Evolutionary conservation across 2,888 invertebrate species (phyloP), one percentile per base, ranked within the genome.

Genomic region (Drosophila bunnanda): DNA sequence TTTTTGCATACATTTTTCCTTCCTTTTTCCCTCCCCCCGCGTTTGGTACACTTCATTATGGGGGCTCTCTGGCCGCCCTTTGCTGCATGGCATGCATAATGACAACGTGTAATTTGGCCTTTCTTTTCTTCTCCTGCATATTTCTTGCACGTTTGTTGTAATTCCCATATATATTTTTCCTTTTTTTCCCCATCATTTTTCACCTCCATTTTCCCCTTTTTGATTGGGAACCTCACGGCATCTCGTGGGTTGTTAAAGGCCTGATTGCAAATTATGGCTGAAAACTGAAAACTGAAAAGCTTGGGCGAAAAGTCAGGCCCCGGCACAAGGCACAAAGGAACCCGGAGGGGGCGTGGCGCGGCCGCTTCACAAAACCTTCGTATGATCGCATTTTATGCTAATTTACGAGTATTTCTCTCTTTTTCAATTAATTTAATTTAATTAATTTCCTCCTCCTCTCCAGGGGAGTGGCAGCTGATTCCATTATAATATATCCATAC

Each of bases 21-120:
- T 17, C 25, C 53, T 12, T 4, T 34, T 5, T 4, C 34, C 34
- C 34, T n/a, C n/a, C 12, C 20, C 20, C 32, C 56, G 53, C 48
- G 32, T 77, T 70, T 15, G 50, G 69, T 78, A 81, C 80, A 83
- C 84, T 83, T 81, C 70, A 77, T 82, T 82, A 84, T 81, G 79
- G 20, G n/a, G 39, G 17, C n/a, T 38, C 53, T 41, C n/a, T 30
- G 56, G 30, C 53, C 64, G 32, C 67, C 48, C 55, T 54, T 62
- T 28, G 64, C 46, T 55, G 52, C 57, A 58, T 38, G 43, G 56
- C 56, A 72, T 71, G 79, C 82, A 80, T 84, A 84, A 82, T 82
- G 82, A 80, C 81, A 82, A 78, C 80, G 67, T 82, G 72, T 81
- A 86, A 86, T 83, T 83, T 86, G 74, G 86, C 83, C 82, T 82